Percentiles rank a stretch among this genome's conserved stretches.
These are phyloP conservation scores for Monopterus albus DNA, from an alignment of 2,113 vertebrate species.

Conservation along the genomic window DNA sequence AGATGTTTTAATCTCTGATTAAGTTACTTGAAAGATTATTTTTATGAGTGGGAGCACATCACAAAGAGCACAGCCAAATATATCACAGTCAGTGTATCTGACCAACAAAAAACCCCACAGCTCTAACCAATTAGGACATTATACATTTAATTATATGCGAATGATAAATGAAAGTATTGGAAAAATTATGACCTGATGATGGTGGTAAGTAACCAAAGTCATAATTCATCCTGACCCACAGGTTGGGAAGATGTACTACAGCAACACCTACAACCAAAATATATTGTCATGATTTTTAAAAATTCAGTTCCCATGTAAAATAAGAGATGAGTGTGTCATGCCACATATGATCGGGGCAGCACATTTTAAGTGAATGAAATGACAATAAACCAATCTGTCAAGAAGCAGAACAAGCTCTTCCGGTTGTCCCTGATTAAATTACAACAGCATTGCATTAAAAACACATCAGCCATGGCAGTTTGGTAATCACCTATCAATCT, in stretches of 20 bases:
- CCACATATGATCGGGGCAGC: not conserved
- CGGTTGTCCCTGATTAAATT: conserved; percentile 43
- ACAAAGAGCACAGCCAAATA: conserved; percentile 15
- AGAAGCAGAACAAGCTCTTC: conserved; percentile 22
- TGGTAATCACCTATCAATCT: conserved; percentile 55
- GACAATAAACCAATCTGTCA: not conserved
- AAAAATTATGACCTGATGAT: too few relatives aligned
- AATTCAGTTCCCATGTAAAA: not conserved
- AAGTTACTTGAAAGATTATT: conserved; percentile 21
- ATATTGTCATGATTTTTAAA: too few relatives aligned
- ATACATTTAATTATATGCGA: too few relatives aligned
- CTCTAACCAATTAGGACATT: not conserved
- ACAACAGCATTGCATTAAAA: conserved; percentile 8
- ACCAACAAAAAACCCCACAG: not conserved
- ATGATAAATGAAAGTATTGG: too few relatives aligned
- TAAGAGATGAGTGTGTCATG: not conserved
- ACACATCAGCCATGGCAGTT: conserved; percentile 25
- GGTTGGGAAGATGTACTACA: too few relatives aligned
- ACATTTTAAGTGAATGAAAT: conserved; percentile 3
- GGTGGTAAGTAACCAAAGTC: too few relatives aligned
- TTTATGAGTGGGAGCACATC: not conserved
- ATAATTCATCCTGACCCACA: not conserved
- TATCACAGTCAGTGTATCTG: not conserved
- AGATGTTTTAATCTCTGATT: conserved; percentile 47
- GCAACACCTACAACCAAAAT: too few relatives aligned